Conservation (phyloP, 2,113 vertebrate genomes). For the Grammomys dolichurus region DNA sequence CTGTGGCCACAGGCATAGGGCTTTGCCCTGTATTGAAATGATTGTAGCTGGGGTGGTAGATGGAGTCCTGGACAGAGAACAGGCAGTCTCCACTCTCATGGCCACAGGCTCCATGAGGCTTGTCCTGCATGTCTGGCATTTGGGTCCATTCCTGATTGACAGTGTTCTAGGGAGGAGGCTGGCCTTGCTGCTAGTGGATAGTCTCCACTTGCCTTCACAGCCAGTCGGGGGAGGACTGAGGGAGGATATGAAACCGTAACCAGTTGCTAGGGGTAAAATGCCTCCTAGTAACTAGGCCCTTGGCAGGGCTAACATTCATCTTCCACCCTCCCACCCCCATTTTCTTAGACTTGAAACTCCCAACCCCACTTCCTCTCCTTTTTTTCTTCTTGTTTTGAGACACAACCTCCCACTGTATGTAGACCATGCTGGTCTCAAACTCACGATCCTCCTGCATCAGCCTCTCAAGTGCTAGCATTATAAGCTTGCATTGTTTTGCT, state of each 20-base stretch:
- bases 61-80: not conserved
- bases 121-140: not conserved
- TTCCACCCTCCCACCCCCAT: not conserved
- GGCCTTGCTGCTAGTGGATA: not conserved
- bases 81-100: not conserved
- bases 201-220: not conserved
- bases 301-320: not conserved
- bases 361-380: not conserved
- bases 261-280: not conserved
- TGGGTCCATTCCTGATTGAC: not conserved
- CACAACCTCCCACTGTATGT: not conserved
- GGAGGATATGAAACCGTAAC: no score
- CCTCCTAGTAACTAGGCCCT: not conserved
- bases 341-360: not conserved
- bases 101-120: not conserved
- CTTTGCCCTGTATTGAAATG: not conserved
- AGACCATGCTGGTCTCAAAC: not conserved
- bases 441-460: not conserved
- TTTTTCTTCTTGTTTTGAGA: not conserved
- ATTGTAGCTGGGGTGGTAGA: not conserved
- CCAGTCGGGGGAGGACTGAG: not conserved
- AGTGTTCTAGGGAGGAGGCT: not conserved
- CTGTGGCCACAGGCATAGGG: not conserved
- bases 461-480: not conserved
- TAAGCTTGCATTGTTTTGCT: no score